Percentiles rank a stretch among this genome's conserved stretches.
Evolutionary conservation across 1,140 invertebrate species (phyloP).

Genomic region (Drosophila aff.): DNA sequence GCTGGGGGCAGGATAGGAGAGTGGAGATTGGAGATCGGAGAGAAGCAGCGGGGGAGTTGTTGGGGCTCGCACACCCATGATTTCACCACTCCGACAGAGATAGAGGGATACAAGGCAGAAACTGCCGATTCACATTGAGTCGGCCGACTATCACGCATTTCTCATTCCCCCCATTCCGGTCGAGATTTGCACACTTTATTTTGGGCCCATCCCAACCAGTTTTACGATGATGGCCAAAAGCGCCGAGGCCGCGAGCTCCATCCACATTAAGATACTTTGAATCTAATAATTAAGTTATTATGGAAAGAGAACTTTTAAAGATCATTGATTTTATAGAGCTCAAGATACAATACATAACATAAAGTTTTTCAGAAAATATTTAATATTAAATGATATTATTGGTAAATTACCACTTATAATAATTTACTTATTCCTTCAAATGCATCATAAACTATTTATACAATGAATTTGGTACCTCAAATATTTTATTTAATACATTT

Average conservation of each 20-base stretch:
- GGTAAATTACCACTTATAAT: too few relatives aligned
- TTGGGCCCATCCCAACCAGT: slow-evolving; percentile 38
- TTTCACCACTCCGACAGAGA: slow-evolving; percentile 61
- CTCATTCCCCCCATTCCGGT: slow-evolving; percentile 30
- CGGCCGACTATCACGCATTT: slow-evolving; percentile 65
- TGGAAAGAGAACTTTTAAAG: too few relatives aligned
- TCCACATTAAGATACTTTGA: background rate
- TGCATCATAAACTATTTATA: too few relatives aligned
- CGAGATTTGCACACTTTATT: slow-evolving; percentile 41
- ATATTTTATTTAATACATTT: too few relatives aligned
- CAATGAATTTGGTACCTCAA: too few relatives aligned
- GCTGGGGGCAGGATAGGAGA: background rate
- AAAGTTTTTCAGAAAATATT: too few relatives aligned
- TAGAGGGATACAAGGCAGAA: slow-evolving; percentile 33
- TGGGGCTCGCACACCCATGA: slow-evolving; percentile 44
- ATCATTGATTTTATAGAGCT: too few relatives aligned
- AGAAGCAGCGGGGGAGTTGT: slow-evolving; percentile 15
- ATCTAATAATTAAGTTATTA: background rate
- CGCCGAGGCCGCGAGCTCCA: slow-evolving; percentile 3
- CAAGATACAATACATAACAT: too few relatives aligned
- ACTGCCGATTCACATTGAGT: slow-evolving; percentile 65
- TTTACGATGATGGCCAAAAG: slow-evolving; percentile 34
- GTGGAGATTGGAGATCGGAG: slow-evolving; percentile 1
- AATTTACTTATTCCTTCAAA: too few relatives aligned
- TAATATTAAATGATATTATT: too few relatives aligned